phyloP scores from a whole-genome alignment of 2,797 vertebrate species.

The Pangasius macronema region DNA sequence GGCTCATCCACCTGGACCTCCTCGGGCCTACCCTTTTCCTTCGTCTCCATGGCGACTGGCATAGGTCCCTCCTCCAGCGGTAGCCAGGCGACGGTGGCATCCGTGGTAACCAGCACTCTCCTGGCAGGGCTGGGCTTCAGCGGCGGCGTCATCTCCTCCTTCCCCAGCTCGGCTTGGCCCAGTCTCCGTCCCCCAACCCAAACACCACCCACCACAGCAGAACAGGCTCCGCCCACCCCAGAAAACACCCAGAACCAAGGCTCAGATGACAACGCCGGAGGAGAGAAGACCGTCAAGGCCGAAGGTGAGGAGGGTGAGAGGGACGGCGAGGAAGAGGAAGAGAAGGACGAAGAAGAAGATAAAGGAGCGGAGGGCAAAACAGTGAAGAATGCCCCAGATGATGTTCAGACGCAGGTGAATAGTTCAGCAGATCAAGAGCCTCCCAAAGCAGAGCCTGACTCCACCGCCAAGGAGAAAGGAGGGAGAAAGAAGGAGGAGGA shows the following conservation, averaged over 20 bases:
- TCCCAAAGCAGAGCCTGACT: conserved; percentile 57
- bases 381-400: conserved; percentile 58
- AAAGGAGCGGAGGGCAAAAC: conserved; percentile 59
- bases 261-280: conserved; percentile 67
- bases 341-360: conserved; percentile 72
- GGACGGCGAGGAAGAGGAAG: conserved; percentile 80
- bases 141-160: conserved; percentile 89
- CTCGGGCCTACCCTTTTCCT: conserved; percentile 93
- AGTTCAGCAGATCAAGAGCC: conserved; percentile 54
- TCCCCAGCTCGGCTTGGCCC: conserved; percentile 92
- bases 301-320: conserved; percentile 76
- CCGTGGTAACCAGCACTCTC: conserved; percentile 92
- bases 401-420: conserved; percentile 37
- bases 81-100: conserved; percentile 92
- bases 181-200: conserved; percentile 73
- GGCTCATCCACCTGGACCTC: conserved; percentile 97
- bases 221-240: conserved; percentile 71
- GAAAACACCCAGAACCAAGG: conserved; percentile 66
- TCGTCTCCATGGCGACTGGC: conserved; percentile 95
- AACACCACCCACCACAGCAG: conserved; percentile 65
- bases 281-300: conserved; percentile 76
- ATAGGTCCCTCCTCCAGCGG: conserved; percentile 94
- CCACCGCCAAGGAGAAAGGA: conserved; percentile 74
- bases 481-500: conserved; percentile 27
- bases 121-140: conserved; percentile 92